phyloP scores from a whole-genome alignment of 1,140 invertebrate genomes.

The Pinna nobilis region DNA sequence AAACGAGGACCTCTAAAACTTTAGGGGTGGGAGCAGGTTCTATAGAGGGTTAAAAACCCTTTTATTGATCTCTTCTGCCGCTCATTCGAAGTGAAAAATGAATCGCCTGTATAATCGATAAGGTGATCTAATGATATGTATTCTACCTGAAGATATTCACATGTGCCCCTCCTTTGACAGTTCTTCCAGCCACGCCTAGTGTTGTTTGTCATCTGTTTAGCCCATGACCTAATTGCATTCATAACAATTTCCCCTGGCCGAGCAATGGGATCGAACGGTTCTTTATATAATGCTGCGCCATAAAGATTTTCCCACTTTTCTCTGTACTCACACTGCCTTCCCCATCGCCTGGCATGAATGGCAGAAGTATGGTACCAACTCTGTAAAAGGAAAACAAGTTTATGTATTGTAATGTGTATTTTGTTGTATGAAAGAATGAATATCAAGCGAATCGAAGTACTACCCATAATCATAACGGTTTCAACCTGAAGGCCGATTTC shows the following conservation, averaged over 20 bases:
- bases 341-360: background rate
- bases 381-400: background rate
- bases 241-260: constrained; percentile 15
- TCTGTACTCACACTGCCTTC: background rate
- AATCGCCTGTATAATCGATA: background rate
- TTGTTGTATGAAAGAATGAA: too few relatives aligned
- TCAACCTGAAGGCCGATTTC: too few relatives aligned
- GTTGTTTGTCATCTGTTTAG: constrained; percentile 1
- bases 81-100: background rate
- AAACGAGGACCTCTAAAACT: background rate
- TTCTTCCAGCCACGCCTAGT: constrained; percentile 5
- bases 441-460: too few relatives aligned
- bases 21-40: background rate
- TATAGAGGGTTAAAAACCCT: background rate
- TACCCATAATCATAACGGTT: too few relatives aligned
- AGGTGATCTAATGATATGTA: background rate
- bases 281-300: background rate
- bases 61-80: background rate
- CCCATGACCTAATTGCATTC: constrained; percentile 14
- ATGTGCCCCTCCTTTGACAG: background rate
- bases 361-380: background rate
- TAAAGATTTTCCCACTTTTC: background rate
- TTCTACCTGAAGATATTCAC: constrained; percentile 14
- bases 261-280: background rate
- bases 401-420: too few relatives aligned